A percentile compares a stretch with the other conserved stretches of the same genome.
Evolutionary conservation across 2,888 invertebrate genomes (phyloP).

Genomic region (Philonicus albiceps): DNA sequence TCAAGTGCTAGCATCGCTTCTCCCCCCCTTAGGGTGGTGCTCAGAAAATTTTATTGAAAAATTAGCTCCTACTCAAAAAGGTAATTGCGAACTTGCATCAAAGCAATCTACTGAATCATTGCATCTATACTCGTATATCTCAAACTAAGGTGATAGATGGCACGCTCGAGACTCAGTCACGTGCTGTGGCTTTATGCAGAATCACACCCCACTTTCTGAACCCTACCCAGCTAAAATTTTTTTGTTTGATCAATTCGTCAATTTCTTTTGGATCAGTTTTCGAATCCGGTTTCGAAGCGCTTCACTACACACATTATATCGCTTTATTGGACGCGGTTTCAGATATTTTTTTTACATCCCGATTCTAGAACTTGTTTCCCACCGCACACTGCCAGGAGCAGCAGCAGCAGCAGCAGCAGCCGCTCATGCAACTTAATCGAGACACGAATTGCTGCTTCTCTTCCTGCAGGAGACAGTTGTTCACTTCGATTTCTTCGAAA

Average conservation of each 20-base stretch:
- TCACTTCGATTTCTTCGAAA: background rate
- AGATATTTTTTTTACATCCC: background rate
- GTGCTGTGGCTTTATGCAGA: slow-evolving; percentile 38
- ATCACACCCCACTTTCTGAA: background rate
- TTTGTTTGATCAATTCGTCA: slow-evolving; percentile 23
- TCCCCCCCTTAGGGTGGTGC: background rate
- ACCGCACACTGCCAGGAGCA: background rate
- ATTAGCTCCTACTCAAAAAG: slow-evolving; percentile 41
- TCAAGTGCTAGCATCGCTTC: background rate
- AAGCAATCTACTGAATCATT: slow-evolving; percentile 22
- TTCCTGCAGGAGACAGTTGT: slow-evolving; percentile 5
- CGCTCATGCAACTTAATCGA: background rate
- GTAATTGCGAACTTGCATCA: slow-evolving; percentile 29
- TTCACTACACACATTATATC: background rate
- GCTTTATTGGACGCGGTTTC: background rate
- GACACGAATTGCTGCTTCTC: background rate
- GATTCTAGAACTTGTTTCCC: background rate
- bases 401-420: background rate
- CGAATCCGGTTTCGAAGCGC: slow-evolving; percentile 1
- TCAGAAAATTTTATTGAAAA: slow-evolving; percentile 32
- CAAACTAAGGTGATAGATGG: slow-evolving; percentile 42
- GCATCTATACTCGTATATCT: background rate
- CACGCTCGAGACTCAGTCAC: slow-evolving; percentile 45
- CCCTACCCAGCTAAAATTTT: background rate
- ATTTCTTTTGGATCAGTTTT: slow-evolving; percentile 19